Evolutionary conservation across 2,797 vertebrate genomes (phyloP).

Genomic region (Intellagama lesueurii): DNA sequence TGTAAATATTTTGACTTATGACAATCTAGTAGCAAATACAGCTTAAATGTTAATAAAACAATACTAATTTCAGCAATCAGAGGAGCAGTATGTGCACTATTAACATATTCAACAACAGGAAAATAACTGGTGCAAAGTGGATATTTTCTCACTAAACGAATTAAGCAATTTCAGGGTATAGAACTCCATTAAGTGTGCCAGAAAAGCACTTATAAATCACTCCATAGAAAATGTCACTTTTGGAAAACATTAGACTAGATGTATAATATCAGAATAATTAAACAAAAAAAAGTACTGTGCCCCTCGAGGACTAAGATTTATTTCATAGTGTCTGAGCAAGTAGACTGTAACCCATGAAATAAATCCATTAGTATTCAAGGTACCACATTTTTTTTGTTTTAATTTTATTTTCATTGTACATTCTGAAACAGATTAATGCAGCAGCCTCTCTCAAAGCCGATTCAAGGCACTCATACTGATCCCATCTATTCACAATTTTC

Average conservation of each 20-base stretch:
- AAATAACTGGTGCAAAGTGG: background rate
- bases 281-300: too few species aligned
- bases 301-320: too few species aligned
- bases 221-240: background rate
- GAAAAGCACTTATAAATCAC: background rate
- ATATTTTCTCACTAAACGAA: background rate
- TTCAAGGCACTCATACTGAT: background rate
- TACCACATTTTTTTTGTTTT: too few species aligned
- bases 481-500: background rate
- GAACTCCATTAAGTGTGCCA: background rate
- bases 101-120: background rate
- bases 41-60: background rate
- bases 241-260: background rate
- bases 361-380: too few species aligned
- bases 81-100: background rate
- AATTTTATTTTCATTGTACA: too few species aligned
- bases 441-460: background rate
- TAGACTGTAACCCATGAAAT: too few species aligned
- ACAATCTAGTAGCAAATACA: too few species aligned
- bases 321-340: too few species aligned
- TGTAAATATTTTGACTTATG: too few species aligned
- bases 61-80: constrained; percentile 9
- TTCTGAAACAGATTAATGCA: background rate
- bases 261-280: background rate
- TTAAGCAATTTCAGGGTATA: background rate